These are phyloP conservation scores for Meteorus colon DNA, from an alignment of 2,888 invertebrate genomes.

Conservation along the genomic window DNA sequence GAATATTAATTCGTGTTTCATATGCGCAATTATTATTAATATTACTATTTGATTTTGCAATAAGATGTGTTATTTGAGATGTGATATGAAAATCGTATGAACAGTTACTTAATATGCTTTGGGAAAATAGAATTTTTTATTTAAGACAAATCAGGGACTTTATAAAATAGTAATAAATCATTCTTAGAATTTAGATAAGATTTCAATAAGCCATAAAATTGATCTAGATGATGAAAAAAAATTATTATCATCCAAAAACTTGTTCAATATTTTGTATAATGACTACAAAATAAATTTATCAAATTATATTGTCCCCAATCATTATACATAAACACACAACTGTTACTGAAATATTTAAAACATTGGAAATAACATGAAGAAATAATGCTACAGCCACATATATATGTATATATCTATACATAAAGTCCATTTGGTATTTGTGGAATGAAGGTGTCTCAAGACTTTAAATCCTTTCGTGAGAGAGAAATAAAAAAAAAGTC, in stretches of 20 bases:
- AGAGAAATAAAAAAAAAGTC: slow-evolving; percentile 38
- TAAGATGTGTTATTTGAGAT: not conserved
- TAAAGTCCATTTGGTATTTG: slow-evolving; percentile 49
- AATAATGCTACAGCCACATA: not conserved
- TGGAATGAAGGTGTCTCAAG: slow-evolving; percentile 57
- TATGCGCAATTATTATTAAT: not conserved
- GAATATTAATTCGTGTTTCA: not conserved
- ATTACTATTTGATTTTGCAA: not conserved
- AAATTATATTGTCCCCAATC: not conserved
- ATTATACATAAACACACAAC: not conserved
- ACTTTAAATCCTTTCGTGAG: slow-evolving; percentile 52
- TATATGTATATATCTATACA: not conserved
- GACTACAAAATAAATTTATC: no score
- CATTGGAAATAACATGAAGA: not conserved
- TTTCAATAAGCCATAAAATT: no score
- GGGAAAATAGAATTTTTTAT: no score
- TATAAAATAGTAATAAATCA: no score
- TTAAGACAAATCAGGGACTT: no score
- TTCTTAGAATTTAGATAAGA: no score
- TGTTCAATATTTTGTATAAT: no score
- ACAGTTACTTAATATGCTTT: not conserved
- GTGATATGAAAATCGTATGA: not conserved
- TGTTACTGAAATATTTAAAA: not conserved
- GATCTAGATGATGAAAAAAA: no score
- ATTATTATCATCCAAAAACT: no score